Evolutionary conservation across 2,113 vertebrate genomes (phyloP).

Genomic region (Perognathus longimembris): DNA sequence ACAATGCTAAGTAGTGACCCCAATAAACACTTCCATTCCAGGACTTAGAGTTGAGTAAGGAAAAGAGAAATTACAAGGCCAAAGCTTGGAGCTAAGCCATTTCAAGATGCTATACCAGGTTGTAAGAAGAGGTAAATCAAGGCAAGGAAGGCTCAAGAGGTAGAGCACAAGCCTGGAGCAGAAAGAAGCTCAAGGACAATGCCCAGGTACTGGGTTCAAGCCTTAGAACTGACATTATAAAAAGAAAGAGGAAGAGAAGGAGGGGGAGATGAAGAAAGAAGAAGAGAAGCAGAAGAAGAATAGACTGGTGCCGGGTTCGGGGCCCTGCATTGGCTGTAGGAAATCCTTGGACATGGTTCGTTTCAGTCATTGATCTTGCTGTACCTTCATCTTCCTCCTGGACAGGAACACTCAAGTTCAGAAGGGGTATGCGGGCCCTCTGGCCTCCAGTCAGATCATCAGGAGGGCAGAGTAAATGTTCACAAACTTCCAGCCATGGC

Average conservation of each 20-base stretch:
- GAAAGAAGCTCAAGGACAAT: too few species aligned
- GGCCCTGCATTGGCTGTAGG: not conserved
- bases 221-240: too few species aligned
- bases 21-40: not conserved
- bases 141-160: not conserved
- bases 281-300: not conserved
- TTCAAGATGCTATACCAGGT: too few species aligned
- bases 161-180: too few species aligned
- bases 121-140: not conserved
- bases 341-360: not conserved
- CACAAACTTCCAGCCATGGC: too few species aligned
- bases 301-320: not conserved
- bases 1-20: too few species aligned
- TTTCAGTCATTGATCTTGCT: not conserved
- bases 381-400: not conserved
- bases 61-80: not conserved
- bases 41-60: not conserved
- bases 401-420: accelerated
- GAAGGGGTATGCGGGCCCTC: too few species aligned
- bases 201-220: too few species aligned
- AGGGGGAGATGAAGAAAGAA: too few species aligned
- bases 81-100: not conserved
- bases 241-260: too few species aligned
- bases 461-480: too few species aligned
- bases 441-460: not conserved